Evolutionary conservation across 2,888 invertebrate species (phyloP), one percentile per base, ranked within the genome.

Genomic region (Alloscopus bannaensis): DNA sequence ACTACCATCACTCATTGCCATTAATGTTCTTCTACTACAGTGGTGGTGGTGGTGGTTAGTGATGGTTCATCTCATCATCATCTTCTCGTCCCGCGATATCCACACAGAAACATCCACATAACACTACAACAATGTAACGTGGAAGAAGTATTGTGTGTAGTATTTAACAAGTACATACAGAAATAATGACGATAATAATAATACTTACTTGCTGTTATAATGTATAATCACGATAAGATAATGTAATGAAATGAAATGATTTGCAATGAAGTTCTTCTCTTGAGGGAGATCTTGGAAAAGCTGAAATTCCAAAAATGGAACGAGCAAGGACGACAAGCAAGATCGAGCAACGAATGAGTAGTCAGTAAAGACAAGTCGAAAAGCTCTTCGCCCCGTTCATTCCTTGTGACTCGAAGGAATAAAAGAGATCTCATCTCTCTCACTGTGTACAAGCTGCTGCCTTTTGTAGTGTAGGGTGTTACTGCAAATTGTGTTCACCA

Each of bases 261-360:
- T 76, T 76, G 76, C 76, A 76, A 76, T 45, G 52, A 69, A 69
- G n/a, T 57, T 78, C 71, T 65, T 66, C 47, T 62, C 73, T 80
- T 62, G 69, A 71, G 83, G 71, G 81, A 77, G 81, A 79, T 81
- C 80, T 83, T 81, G 83, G 81, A 83, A 78, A 82, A 83, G 78
- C 78, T 81, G 76, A 73, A 83, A 78, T 59, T 83, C 83, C 81
- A 78, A 75, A 83, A 78, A 77, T 81, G 83, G 83, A 83, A 64
- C 72, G 69, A 71, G 81, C 83, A 83, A 83, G 82, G 82, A 77
- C 82, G 82, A 82, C 80, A 68, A 59, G 59, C 40, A 79, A 60
- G 71, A 68, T 45, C 64, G 36, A 50, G 62, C 72, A 45, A 64
- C 42, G 45, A 69, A 29, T 26, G 47, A 62, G 42, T 2, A 59